Percentiles rank a stretch among this genome's conserved stretches.
These are phyloP conservation scores for Hyla sarda DNA, from an alignment of 2,113 vertebrate species.

Conservation along the genomic window DNA sequence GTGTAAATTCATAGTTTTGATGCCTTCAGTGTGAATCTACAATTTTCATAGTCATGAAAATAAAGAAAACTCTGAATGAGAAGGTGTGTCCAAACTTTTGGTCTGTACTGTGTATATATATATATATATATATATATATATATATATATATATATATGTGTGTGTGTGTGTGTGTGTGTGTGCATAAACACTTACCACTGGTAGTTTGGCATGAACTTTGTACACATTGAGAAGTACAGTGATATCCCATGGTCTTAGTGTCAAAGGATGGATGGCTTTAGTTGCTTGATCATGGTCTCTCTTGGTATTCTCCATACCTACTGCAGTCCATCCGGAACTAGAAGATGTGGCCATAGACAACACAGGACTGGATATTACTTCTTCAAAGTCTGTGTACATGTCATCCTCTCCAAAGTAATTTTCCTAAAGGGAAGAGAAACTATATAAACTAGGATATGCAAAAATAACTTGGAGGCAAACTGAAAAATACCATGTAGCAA, in stretches of 20 bases:
- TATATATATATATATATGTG: too few species aligned
- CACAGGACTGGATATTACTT: slow-evolving; percentile 88
- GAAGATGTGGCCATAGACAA: slow-evolving; percentile 89
- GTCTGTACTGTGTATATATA: too few species aligned
- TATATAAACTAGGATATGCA: neutral
- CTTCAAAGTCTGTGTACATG: slow-evolving; percentile 98
- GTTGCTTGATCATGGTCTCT: slow-evolving; percentile 74
- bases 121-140: too few species aligned
- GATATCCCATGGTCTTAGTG: slow-evolving; percentile 95
- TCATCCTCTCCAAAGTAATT: slow-evolving; percentile 99
- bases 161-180: too few species aligned
- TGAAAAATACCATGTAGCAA: neutral
- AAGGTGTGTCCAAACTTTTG: too few species aligned
- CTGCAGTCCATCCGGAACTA: slow-evolving; percentile 90
- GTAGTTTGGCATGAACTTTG: slow-evolving; percentile 93
- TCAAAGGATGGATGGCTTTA: slow-evolving; percentile 81
- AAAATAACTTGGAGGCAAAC: neutral
- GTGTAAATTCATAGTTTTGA: too few species aligned
- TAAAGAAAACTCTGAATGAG: too few species aligned
- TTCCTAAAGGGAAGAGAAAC: slow-evolving; percentile 75
- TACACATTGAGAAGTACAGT: slow-evolving; percentile 95
- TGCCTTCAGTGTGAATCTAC: too few species aligned
- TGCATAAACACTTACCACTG: slow-evolving; percentile 79
- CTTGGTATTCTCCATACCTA: slow-evolving; percentile 82
- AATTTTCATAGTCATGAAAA: too few species aligned